Base-by-base conservation (phyloP, 2,888 invertebrate species). In the Busseola fusca region DNA sequence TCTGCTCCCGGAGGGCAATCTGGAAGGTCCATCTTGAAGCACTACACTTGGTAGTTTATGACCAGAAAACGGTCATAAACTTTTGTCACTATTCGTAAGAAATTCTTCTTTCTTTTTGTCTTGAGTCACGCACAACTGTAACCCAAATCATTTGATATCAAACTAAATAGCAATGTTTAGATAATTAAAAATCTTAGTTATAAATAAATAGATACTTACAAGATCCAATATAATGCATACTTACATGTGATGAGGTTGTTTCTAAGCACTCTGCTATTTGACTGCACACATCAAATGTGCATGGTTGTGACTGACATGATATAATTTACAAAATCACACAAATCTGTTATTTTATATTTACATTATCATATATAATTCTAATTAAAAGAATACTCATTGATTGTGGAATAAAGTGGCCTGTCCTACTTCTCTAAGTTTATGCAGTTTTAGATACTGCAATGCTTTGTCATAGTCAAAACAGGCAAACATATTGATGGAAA, bases 1-100 rank as follows among this genome's bases (percentile, higher is more conserved):
- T 95, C 95, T 63, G 95, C 89, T 85, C 95, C 95, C 0, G 95
- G 95, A 54, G 95, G 95, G 84, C 95, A 94, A 87, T 95, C 95
- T 0, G 95, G 95, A 42, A 95, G 92, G 18, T 95, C 95, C 95
- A 95, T 95, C 88, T 92, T 92, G 87, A 91, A 71, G 79, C 94
- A 94, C 95, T 93, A 94, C 94, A 95, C 94, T 94, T 89, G 87
- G 85, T 87, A 90, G 93, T 94, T 92, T 94, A 94, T 94, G 94
- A 91, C 91, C 93, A 89, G 77, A 85, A 88, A 87, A 88, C 84
- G 88, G 90, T 90, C 93, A 93, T 93, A 93, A 92, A 93, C 87
- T 81, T 89, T 73, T 64, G 72, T 87, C 88, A 90, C 89, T 84
- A 87, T 87, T 84, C 85, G 88, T 84, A 84, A 78, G 72, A 72